Base-by-base conservation (phyloP, 2,888 invertebrate species). In the Cosmopolites sordidus region DNA sequence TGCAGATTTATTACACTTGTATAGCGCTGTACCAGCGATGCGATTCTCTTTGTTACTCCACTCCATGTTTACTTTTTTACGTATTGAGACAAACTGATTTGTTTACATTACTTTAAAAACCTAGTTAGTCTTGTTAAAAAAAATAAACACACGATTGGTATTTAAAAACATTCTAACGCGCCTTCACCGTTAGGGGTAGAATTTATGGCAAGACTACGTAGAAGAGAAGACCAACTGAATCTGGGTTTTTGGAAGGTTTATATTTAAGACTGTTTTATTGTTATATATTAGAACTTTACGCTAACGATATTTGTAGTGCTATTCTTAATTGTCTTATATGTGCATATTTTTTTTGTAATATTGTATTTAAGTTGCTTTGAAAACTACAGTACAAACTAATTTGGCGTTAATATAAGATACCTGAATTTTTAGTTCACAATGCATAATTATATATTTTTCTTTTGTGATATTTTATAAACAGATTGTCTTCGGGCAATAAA, bases 391-490 rank as follows among this genome's bases (percentile, higher is more conserved):
- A 33, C 33, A 33, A 33, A 33, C 5, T 9, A n/a, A 33, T 9
- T 33, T 33, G 5, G 33, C 3, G 8, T 33, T 33, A 33, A 3
- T 2, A 33, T 33, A 5, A 11, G 33, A 33, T 33, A 33, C 33
- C 33, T 33, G 33, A 33, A 33, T 33, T n/a, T n/a, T 33, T 9
- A 33, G n/a, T 11, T n/a, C 33, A 33, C 33, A 33, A 12, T 9
- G 8, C 5, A 33, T 33, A 9, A 12, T 33, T 12, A 33, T 33
- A 22, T 22, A 22, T 33, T 33, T 12, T 12, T 4, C 11, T 33
- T 33, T 33, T 33, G 33, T 33, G 33, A 33, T 33, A 33, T 33
- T 27, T 27, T 27, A 27, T n/a, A 27, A 27, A 27, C 27, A 27
- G n/a, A 12, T 33, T 33, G 33, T 33, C 12, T n/a, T 33, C 12